A percentile compares a stretch with the other conserved stretches of the same genome.
phyloP scores from a whole-genome alignment of 2,888 invertebrate genomes.

The Pseudococcus longispinus region DNA sequence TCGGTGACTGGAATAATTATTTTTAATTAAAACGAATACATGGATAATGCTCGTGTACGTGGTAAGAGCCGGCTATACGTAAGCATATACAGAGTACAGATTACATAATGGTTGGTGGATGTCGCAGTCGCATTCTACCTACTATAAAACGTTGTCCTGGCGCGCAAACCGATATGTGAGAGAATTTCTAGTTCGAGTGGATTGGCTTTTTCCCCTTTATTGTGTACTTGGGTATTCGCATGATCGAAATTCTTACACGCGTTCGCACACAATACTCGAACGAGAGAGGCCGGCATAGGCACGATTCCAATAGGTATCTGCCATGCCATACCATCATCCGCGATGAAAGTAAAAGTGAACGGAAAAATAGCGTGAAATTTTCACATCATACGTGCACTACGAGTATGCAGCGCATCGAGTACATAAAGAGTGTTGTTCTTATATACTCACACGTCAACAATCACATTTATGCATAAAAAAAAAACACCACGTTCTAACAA shows the following conservation, averaged over 20 bases:
- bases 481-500: neutral
- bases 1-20: conserved; percentile 13
- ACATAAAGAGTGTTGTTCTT: neutral
- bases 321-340: neutral
- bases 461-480: neutral
- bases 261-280: neutral
- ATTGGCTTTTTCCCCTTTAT: neutral
- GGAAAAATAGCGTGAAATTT: conserved; percentile 28
- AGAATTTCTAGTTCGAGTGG: conserved; percentile 1
- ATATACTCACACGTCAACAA: neutral
- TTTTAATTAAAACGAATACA: conserved; percentile 23
- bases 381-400: neutral
- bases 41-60: neutral
- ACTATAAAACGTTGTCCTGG: neutral
- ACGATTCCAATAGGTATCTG: neutral
- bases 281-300: neutral
- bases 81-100: neutral
- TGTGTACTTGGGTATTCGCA: neutral
- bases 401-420: neutral
- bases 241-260: conserved; percentile 31
- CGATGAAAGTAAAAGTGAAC: conserved; percentile 19
- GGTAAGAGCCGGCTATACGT: neutral
- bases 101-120: neutral
- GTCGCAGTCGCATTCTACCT: neutral
- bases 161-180: neutral